Evolutionary conservation across 2,113 vertebrate species (phyloP), one percentile per base, ranked within the genome.

Genomic region (Butastur rufipennis): DNA sequence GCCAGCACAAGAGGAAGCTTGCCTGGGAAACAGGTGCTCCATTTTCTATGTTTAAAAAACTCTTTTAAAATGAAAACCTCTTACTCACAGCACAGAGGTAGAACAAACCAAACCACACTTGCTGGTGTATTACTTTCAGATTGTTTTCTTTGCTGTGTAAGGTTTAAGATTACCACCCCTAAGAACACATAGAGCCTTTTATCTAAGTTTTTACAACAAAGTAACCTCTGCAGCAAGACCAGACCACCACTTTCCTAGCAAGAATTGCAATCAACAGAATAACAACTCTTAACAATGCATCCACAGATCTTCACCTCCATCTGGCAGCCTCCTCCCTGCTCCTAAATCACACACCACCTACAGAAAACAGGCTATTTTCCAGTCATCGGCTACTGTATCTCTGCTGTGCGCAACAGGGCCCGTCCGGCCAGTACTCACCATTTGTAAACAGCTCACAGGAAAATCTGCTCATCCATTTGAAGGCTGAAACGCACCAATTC

Each of bases 401-500:
- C 42, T 9, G 5, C 12, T 9, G 36, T 0, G 11, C 19, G 19
- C 36, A 48, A 11, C 0, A 9, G n/a, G 7, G 43, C 50, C n/a
- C 25, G 12, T 2, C 11, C 50, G 32, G n/a, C 15, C 16, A 3
- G 10, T 4, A 73, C 88, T 86, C 31, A 81, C 59, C 0, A 6
- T 43, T 72, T 53, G 34, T 18, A 68, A 73, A 42, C 6, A 0
- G 9, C 48, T 59, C 38, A 14, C 31, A 65, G 65, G 43, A 73
- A 62, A 52, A 62, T 13, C 29, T 23, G 4, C 43, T 59, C 1
- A 0, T 26, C 14, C 7, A 4, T 5, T 16, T 20, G 19, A 18
- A 45, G 56, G 50, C 16, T 38, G 27, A 29, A 67, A 14, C 5
- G 2, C 12, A 8, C 10, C 40, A 26, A 26, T 14, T 17, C 26